Evolutionary conservation across 2,888 invertebrate genomes (phyloP), one percentile per base, ranked within the genome.

Genomic region (Caenorhabditis doughertyi): DNA sequence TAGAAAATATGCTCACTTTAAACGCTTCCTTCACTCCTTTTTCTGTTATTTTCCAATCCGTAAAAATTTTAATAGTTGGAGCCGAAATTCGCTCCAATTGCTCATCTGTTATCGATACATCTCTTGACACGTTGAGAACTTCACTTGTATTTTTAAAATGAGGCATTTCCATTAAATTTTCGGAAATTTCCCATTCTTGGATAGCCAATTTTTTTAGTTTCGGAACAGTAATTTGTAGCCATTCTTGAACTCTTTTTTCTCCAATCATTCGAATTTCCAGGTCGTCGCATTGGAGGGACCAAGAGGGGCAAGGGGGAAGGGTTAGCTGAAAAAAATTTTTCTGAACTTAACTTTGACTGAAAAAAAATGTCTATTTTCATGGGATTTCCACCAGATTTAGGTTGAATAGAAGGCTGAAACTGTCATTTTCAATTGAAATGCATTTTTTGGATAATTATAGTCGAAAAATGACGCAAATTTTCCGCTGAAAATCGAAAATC

Each of bases 191-290:
- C 51, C 51, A 72, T 2, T 62, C 56, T 3, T 0, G 13, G 2
- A 72, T 27, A 7, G n/a, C n/a, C 7, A 72, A 25, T 16, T n/a
- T 51, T 16, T 72, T 62, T 29, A 72, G 13, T 0, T 39, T 62
- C n/a, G 72, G 53, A 27, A 72, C 13, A 0, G 72, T 62, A n/a
- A 51, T 72, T 5, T 27, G 21, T 9, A 72, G 62, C 72, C 72
- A 72, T 8, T n/a, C 9, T 23, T 7, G 23, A 1, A 44, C 16
- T 18, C 27, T 42, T 1, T n/a, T 1, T 11, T 16, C 2, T 25
- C 68, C 68, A n/a, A 62, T 21, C 72, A 72, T 72, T 8, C 72
- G 49, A 16, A 53, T n/a, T 27, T 53, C 18, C 62, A 72, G 39
- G 8, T 51, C 3, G 1, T 51, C 51, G 9, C 72, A 72, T 27